Evolutionary conservation across 2,888 invertebrate genomes (phyloP).

Genomic region (Torymus texanus): DNA sequence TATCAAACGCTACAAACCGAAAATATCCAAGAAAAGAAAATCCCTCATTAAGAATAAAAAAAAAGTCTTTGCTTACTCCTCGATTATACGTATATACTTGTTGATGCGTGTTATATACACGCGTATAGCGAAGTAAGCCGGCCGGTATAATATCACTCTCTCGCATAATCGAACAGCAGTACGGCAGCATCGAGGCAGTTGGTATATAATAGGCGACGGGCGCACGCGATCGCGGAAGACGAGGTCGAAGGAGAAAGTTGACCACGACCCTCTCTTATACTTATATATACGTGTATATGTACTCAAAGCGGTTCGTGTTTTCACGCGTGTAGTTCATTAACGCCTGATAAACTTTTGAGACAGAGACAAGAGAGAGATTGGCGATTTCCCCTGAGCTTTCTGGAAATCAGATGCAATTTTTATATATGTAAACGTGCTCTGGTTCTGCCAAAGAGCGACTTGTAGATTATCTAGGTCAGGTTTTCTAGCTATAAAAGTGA

Average conservation of each 20-base stretch:
- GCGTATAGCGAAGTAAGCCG: neutral
- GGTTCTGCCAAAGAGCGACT: no score
- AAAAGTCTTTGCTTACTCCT: no score
- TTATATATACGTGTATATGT: neutral
- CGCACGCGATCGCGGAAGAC: conserved; percentile 50
- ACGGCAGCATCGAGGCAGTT: conserved; percentile 1
- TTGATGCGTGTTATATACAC: no score
- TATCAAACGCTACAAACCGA: no score
- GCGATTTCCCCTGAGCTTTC: neutral
- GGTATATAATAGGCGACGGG: conserved; percentile 21
- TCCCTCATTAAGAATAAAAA: no score
- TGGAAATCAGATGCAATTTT: neutral
- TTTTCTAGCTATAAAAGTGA: no score
- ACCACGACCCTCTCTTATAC: conserved; percentile 65
- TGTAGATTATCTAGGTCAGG: no score
- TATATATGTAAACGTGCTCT: neutral
- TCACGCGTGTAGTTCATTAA: conserved; percentile 20
- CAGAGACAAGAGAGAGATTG: no score
- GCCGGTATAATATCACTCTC: conserved; percentile 13
- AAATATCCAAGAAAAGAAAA: no score
- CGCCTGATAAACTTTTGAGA: conserved; percentile 6
- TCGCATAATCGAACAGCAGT: conserved; percentile 34
- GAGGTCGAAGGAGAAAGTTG: conserved; percentile 70
- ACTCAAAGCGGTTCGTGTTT: neutral
- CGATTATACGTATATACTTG: no score